Evolutionary conservation across 2,888 invertebrate genomes (phyloP).

Genomic region (Halocaridina rubra): DNA sequence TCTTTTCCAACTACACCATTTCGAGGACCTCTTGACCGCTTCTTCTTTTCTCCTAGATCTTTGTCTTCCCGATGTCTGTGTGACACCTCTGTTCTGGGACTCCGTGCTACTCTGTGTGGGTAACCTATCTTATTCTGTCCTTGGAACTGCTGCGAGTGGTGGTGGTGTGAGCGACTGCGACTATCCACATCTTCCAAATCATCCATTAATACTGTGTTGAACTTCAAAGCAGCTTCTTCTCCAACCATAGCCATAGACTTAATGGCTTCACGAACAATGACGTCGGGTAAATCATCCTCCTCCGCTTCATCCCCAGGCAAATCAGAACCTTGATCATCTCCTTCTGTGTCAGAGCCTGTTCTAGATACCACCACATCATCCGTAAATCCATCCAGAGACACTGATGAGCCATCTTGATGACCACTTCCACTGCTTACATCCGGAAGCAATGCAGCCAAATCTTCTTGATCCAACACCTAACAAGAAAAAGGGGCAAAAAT

Average conservation of each 20-base stretch:
- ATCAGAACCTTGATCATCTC: constrained; percentile 41
- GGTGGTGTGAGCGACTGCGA: constrained; percentile 2
- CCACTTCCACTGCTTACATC: constrained; percentile 73
- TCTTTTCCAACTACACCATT: neutral
- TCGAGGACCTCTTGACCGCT: neutral
- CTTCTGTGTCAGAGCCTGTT: constrained; percentile 43
- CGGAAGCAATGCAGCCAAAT: constrained; percentile 81
- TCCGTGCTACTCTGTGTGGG: constrained; percentile 16
- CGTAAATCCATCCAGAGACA: constrained; percentile 74
- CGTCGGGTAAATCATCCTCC: constrained; percentile 78
- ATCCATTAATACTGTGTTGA: constrained; percentile 52
- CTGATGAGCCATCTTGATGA: constrained; percentile 67
- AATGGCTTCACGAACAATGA: constrained; percentile 81
- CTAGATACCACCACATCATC: constrained; percentile 67
- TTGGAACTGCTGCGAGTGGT: neutral
- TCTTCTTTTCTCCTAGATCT: constrained; percentile 33
- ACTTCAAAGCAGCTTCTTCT: constrained; percentile 43
- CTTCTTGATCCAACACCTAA: constrained; percentile 82
- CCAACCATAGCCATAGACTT: constrained; percentile 69
- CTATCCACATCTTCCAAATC: constrained; percentile 46
- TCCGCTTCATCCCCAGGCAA: constrained; percentile 65
- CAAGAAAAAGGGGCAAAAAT: neutral
- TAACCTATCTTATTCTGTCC: neutral
- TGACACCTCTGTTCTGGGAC: constrained; percentile 20
- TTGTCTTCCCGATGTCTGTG: constrained; percentile 21